phyloP scores from a whole-genome alignment of 2,888 invertebrate genomes.

The Plebejus melissa region DNA sequence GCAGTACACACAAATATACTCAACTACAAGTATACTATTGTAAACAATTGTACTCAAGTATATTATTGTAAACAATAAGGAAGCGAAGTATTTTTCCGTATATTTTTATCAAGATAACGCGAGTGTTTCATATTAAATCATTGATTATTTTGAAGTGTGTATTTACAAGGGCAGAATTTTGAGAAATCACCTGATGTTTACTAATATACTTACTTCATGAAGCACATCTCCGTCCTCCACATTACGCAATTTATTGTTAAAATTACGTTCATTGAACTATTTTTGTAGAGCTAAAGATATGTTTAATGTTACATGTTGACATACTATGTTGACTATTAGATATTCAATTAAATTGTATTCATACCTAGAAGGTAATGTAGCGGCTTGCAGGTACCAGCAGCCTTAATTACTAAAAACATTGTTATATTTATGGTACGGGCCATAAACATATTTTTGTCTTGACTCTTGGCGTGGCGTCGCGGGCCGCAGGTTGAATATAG shows the following conservation, averaged over 20 bases:
- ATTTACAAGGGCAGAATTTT: neutral
- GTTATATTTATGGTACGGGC: too few species aligned
- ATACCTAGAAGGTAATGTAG: too few species aligned
- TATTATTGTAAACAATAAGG: slow-evolving; percentile 12
- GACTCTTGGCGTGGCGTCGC: too few species aligned
- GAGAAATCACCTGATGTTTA: neutral
- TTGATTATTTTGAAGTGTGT: slow-evolving; percentile 16
- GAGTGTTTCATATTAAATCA: slow-evolving; percentile 12
- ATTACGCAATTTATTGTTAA: neutral
- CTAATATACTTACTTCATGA: neutral
- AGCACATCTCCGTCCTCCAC: neutral
- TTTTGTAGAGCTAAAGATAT: neutral
- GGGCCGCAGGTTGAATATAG: too few species aligned
- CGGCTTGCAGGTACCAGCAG: too few species aligned
- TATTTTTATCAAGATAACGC: neutral
- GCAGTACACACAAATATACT: neutral
- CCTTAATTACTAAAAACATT: too few species aligned
- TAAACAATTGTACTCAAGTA: neutral
- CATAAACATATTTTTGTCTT: too few species aligned
- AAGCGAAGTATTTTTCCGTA: slow-evolving; percentile 1
- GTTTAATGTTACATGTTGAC: too few species aligned
- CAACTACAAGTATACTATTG: neutral
- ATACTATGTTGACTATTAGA: too few species aligned
- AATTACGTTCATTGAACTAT: neutral
- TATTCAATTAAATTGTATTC: too few species aligned